These are phyloP conservation scores for Tachysurus fulvidraco DNA, from an alignment of 2,113 vertebrate genomes.

Conservation along the genomic window DNA sequence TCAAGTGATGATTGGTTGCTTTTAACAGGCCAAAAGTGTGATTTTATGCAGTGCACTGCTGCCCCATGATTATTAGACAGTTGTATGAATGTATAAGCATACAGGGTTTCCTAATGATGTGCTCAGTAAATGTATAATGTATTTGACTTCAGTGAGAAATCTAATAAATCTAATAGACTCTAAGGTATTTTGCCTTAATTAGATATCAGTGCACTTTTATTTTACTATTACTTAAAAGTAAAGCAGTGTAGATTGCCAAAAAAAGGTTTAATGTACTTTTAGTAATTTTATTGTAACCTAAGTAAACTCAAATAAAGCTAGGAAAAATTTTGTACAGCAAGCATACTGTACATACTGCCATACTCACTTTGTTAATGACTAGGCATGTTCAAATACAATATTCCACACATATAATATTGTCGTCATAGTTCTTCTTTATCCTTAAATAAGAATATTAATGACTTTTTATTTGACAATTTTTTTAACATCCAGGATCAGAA, in stretches of 20 bases:
- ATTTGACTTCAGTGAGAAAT: not conserved
- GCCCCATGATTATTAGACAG: too few species aligned
- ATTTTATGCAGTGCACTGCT: too few species aligned
- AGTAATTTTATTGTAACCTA: conserved; percentile 7
- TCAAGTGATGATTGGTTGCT: too few species aligned
- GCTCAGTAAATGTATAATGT: not conserved
- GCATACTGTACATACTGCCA: not conserved
- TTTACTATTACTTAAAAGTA: conserved; percentile 14
- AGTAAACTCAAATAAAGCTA: conserved; percentile 38
- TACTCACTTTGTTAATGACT: not conserved
- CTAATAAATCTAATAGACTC: not conserved
- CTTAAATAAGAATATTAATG: not conserved
- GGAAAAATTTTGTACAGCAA: not conserved
- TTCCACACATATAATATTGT: not conserved
- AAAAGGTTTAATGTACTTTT: not conserved
- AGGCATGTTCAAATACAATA: not conserved
- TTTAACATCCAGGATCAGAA: conserved; percentile 80
- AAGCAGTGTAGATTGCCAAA: not conserved
- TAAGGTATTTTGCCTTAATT: conserved; percentile 20
- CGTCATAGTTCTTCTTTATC: not conserved
- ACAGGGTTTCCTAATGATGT: too few species aligned
- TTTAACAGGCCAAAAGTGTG: too few species aligned
- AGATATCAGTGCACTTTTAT: not conserved
- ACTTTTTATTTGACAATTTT: not conserved
- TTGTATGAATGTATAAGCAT: too few species aligned